phyloP scores from a whole-genome alignment of 2,113 vertebrate genomes.

The Deroptyus accipitrinus region DNA sequence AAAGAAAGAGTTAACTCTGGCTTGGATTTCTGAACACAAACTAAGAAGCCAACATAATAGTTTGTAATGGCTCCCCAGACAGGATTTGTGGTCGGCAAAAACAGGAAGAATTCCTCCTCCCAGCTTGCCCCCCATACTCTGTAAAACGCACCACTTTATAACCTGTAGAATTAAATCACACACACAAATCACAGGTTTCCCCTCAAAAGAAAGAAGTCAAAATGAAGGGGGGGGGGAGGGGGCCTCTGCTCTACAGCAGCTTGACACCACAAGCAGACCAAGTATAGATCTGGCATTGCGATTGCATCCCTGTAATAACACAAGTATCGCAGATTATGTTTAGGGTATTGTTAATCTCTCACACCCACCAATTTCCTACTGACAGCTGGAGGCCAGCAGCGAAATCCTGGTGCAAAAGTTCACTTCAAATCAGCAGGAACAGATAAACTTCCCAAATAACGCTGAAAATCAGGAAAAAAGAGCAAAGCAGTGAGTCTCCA shows the following conservation, averaged over 20 bases:
- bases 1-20: neutral
- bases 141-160: constrained; percentile 35
- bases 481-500: constrained; percentile 19
- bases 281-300: constrained; percentile 15
- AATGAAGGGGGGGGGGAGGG: neutral
- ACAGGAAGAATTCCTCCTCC: constrained; percentile 56
- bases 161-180: constrained; percentile 56
- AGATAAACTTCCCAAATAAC: constrained; percentile 61
- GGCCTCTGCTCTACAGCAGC: constrained; percentile 24
- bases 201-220: constrained; percentile 17
- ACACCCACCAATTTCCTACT: constrained; percentile 73
- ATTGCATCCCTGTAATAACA: constrained; percentile 71
- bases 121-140: neutral
- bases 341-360: constrained; percentile 69
- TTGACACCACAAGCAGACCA: constrained; percentile 21
- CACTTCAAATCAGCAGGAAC: constrained; percentile 55
- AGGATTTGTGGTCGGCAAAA: constrained; percentile 55
- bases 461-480: constrained; percentile 3
- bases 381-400: constrained; percentile 56
- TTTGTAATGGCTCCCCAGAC: constrained; percentile 18
- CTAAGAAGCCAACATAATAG: constrained; percentile 40
- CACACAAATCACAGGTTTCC: constrained; percentile 15
- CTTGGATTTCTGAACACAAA: constrained; percentile 32
- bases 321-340: constrained; percentile 60
- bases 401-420: constrained; percentile 60